A percentile compares a stretch with the other conserved stretches of the same genome.
phyloP scores from a whole-genome alignment of 2,888 invertebrate genomes.

The Corbicula japonica region DNA sequence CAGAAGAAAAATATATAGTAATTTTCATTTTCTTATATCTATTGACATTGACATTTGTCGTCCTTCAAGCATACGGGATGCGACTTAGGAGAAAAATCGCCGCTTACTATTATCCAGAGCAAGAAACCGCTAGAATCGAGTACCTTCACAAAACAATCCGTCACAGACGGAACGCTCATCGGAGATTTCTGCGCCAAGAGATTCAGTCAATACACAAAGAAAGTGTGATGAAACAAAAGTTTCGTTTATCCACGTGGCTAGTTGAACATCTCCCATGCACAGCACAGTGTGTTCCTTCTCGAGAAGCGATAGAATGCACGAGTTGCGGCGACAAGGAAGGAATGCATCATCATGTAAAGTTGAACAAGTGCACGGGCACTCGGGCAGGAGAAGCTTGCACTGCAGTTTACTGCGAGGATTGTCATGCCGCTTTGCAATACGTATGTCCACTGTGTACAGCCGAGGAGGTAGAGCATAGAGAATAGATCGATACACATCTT shows the following conservation, averaged over 20 bases:
- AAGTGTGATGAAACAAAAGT: slow-evolving; percentile 51
- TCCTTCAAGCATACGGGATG: slow-evolving; percentile 65
- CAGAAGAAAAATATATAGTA: slow-evolving; percentile 43
- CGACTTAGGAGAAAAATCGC: slow-evolving; percentile 65
- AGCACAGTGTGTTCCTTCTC: slow-evolving; percentile 21
- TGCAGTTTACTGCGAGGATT: slow-evolving; percentile 66
- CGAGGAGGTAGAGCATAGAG: slow-evolving; percentile 25
- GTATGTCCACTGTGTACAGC: slow-evolving; percentile 60
- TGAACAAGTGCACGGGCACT: slow-evolving; percentile 40
- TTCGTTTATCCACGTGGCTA: slow-evolving; percentile 60
- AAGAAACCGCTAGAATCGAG: slow-evolving; percentile 57
- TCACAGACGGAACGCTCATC: slow-evolving; percentile 51
- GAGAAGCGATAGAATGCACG: slow-evolving; percentile 41
- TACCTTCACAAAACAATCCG: slow-evolving; percentile 68
- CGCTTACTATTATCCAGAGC: slow-evolving; percentile 69
- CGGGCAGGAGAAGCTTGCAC: slow-evolving; percentile 55
- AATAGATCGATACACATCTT: slow-evolving; percentile 39
- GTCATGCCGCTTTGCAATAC: slow-evolving; percentile 48
- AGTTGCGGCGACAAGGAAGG: slow-evolving; percentile 51
- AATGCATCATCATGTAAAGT: slow-evolving; percentile 11
- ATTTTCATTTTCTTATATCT: slow-evolving; percentile 56
- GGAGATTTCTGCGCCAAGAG: slow-evolving; percentile 50
- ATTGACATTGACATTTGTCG: slow-evolving; percentile 54
- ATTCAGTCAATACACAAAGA: slow-evolving; percentile 61
- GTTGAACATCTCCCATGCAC: slow-evolving; percentile 37